These are phyloP conservation scores for Drosophila biarmipes DNA, from an alignment of 1,140 invertebrate species.

Conservation along the genomic window DNA sequence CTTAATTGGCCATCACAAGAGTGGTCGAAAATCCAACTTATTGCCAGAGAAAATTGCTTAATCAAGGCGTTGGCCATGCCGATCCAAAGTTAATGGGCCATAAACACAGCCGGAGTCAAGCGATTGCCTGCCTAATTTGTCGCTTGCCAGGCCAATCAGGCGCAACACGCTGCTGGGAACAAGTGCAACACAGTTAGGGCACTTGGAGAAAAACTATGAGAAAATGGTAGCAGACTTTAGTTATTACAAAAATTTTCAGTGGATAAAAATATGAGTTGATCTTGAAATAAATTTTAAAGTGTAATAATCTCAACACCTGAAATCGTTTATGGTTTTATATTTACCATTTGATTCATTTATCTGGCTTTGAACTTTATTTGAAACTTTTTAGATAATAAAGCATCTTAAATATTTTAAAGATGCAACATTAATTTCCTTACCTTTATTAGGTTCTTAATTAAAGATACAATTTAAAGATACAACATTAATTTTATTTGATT, in stretches of 20 bases:
- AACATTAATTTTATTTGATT: too few relatives aligned
- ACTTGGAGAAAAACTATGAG: slow-evolving; percentile 16
- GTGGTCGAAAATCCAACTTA: slow-evolving; percentile 27
- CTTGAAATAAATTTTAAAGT: too few relatives aligned
- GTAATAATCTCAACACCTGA: too few relatives aligned
- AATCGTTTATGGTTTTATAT: too few relatives aligned
- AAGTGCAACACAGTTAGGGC: slow-evolving; percentile 57
- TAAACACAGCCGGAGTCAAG: slow-evolving; percentile 78
- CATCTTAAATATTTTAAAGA: too few relatives aligned
- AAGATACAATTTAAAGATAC: too few relatives aligned
- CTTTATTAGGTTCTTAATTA: too few relatives aligned
- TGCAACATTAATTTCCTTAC: too few relatives aligned
- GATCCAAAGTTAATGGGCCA: slow-evolving; percentile 71
- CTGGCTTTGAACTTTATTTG: too few relatives aligned
- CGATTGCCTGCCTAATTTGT: slow-evolving; percentile 78
- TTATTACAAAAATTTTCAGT: neutral
- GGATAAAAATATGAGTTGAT: too few relatives aligned
- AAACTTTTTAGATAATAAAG: too few relatives aligned
- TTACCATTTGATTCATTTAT: too few relatives aligned
- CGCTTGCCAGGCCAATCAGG: slow-evolving; percentile 71
- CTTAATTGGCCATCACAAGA: slow-evolving; percentile 79
- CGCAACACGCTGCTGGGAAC: slow-evolving; percentile 70
- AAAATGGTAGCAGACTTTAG: neutral
- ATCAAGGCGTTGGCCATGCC: slow-evolving; percentile 70
- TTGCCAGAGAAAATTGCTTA: slow-evolving; percentile 64